Evolutionary conservation across 1,140 invertebrate genomes (phyloP).

Genomic region (Leptoteleia sp.): DNA sequence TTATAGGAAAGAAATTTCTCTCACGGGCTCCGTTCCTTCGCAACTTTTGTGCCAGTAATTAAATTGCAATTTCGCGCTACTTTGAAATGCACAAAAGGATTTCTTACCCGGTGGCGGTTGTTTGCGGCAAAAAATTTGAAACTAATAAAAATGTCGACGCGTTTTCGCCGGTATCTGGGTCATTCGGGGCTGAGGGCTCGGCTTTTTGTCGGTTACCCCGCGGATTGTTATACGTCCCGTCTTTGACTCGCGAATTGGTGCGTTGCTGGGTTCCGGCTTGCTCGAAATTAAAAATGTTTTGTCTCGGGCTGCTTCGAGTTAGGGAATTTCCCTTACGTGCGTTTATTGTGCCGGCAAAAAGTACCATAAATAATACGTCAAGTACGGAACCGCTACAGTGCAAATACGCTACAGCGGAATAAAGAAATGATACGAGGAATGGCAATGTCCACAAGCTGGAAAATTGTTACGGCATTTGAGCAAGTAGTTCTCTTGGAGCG

Average conservation of each 20-base stretch:
- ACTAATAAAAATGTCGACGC: conserved; percentile 9
- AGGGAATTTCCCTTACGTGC: conserved; percentile 42
- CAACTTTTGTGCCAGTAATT: conserved; percentile 3
- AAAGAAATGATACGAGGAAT: conserved; percentile 51
- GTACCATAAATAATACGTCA: conserved; percentile 54
- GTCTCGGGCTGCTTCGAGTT: conserved; percentile 45
- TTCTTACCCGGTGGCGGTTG: not conserved
- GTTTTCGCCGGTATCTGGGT: conserved; percentile 6
- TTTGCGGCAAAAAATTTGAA: conserved; percentile 4
- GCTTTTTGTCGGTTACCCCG: too few species aligned
- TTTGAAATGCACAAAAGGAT: conserved; percentile 8
- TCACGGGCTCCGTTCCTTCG: too few species aligned
- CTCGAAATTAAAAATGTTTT: conserved; percentile 47
- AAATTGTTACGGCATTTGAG: conserved; percentile 54
- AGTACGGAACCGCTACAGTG: conserved; percentile 31
- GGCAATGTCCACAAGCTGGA: conserved; percentile 54
- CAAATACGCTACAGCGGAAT: conserved; percentile 38
- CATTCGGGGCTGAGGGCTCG: conserved; percentile 6
- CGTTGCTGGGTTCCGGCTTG: conserved; percentile 3
- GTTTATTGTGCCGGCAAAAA: conserved; percentile 43
- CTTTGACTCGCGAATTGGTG: conserved; percentile 14
- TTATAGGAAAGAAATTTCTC: too few species aligned
- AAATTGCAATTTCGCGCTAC: conserved; percentile 1
- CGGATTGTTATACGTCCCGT: conserved; percentile 5
- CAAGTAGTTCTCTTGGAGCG: conserved; percentile 42